A percentile compares a stretch with the other conserved stretches of the same genome.
Evolutionary conservation across 2,113 vertebrate genomes (phyloP).

Genomic region (Catharus fuscescens): DNA sequence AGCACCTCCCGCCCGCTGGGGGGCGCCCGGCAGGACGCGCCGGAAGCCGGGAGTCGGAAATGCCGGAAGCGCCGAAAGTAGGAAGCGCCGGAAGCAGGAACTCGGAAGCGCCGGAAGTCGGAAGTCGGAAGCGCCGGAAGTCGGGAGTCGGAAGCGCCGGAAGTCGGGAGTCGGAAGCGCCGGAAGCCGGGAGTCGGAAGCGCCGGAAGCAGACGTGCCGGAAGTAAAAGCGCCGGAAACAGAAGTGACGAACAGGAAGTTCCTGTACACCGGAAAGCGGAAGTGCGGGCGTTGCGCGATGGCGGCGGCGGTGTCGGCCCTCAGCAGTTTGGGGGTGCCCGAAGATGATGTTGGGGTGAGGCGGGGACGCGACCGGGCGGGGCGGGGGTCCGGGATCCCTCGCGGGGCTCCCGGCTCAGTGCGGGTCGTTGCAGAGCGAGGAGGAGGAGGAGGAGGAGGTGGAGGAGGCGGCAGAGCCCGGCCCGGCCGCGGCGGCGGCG

Average conservation of each 20-base stretch:
- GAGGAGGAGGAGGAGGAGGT: background rate
- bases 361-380: rapidly evolving
- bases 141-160: no score
- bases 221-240: no score
- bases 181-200: no score
- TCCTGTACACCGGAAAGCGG: background rate
- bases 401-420: background rate
- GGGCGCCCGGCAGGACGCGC: background rate
- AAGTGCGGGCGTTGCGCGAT: background rate
- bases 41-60: no score
- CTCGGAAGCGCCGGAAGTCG: background rate
- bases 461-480: conserved; percentile 24
- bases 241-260: background rate
- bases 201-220: no score
- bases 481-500: conserved; percentile 10
- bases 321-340: background rate
- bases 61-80: rapidly evolving
- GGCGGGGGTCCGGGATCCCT: rapidly evolving
- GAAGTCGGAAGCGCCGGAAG: background rate
- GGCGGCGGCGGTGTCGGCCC: background rate
- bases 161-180: no score
- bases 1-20: background rate
- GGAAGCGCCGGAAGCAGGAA: no score
- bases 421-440: conserved; percentile 15
- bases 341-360: background rate